These are phyloP conservation scores for Rachycentron canadum DNA, from an alignment of 2,797 vertebrate genomes.

Conservation along the genomic window DNA sequence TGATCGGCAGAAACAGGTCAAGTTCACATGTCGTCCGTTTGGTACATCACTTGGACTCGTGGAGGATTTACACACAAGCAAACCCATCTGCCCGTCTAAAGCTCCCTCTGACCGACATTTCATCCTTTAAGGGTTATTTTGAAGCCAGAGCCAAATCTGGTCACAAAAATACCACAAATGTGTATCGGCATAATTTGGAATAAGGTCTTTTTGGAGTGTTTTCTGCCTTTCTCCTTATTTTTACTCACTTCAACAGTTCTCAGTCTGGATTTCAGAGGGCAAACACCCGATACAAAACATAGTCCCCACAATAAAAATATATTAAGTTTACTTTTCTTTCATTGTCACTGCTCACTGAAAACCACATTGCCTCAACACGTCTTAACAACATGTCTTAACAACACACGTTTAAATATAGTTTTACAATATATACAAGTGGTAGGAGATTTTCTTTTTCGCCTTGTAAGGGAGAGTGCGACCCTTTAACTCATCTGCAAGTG, in stretches of 20 bases:
- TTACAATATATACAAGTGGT: slow-evolving; percentile 3
- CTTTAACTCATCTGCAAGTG: not conserved
- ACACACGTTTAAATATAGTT: slow-evolving; percentile 2
- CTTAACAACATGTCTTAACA: not conserved
- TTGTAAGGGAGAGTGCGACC: not conserved
- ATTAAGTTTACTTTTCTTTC: not conserved
- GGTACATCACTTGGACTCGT: not conserved
- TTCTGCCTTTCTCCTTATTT: not conserved
- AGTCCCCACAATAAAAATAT: not conserved
- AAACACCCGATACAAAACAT: not conserved
- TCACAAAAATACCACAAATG: not conserved
- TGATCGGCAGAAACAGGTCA: not conserved
- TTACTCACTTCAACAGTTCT: not conserved
- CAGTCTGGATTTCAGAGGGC: slow-evolving; percentile 2
- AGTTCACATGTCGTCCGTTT: not conserved
- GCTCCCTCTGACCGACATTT: slow-evolving; percentile 19
- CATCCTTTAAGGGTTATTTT: slow-evolving; percentile 14
- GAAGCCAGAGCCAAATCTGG: slow-evolving; percentile 12
- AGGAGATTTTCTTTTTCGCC: not conserved
- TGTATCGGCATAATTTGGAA: not conserved
- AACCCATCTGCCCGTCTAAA: slow-evolving; percentile 37
- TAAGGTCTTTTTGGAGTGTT: not conserved
- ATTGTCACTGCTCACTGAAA: slow-evolving; percentile 1
- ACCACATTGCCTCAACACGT: not conserved
- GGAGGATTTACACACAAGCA: slow-evolving; percentile 29